Percentiles rank a stretch among this genome's conserved stretches.
These are phyloP conservation scores for Anolis apletophallus DNA, from an alignment of 2,797 vertebrate species.

Conservation along the genomic window DNA sequence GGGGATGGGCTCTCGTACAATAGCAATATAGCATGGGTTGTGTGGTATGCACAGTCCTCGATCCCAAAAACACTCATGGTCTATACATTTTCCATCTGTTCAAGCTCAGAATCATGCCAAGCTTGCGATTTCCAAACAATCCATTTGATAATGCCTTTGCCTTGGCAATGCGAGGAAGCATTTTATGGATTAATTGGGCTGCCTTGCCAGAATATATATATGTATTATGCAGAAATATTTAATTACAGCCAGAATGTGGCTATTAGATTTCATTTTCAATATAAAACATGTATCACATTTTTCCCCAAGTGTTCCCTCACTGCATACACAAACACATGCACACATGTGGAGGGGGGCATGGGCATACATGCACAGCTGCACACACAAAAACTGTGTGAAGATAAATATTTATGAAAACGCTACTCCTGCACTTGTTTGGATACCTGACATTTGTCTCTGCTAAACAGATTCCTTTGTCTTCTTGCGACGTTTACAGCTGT, in stretches of 20 bases:
- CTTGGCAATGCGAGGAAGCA: constrained; percentile 49
- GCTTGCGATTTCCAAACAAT: constrained; percentile 59
- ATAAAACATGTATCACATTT: constrained; percentile 20
- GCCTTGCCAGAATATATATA: constrained; percentile 53
- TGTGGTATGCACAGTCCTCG: not conserved
- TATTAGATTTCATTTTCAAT: constrained; percentile 61
- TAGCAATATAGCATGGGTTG: constrained; percentile 32
- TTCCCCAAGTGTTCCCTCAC: constrained; percentile 39
- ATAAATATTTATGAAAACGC: constrained; percentile 63
- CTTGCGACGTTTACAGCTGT: constrained; percentile 64
- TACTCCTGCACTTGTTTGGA: constrained; percentile 14
- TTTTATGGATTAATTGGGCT: constrained; percentile 61
- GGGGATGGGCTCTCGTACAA: constrained; percentile 7
- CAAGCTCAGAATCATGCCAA: constrained; percentile 47
- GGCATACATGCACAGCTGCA: fast-evolving
- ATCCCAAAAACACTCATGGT: constrained; percentile 11
- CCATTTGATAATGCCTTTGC: constrained; percentile 59
- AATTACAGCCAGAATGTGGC: constrained; percentile 54
- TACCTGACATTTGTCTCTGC: constrained; percentile 56
- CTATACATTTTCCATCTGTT: constrained; percentile 38
- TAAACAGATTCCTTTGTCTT: constrained; percentile 68
- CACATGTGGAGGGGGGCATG: not conserved
- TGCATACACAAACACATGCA: not conserved
- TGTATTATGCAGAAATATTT: constrained; percentile 54
- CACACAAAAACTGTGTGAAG: constrained; percentile 5